Conservation (phyloP, 2,113 vertebrate genomes). For the Orthochromis indermauri region DNA sequence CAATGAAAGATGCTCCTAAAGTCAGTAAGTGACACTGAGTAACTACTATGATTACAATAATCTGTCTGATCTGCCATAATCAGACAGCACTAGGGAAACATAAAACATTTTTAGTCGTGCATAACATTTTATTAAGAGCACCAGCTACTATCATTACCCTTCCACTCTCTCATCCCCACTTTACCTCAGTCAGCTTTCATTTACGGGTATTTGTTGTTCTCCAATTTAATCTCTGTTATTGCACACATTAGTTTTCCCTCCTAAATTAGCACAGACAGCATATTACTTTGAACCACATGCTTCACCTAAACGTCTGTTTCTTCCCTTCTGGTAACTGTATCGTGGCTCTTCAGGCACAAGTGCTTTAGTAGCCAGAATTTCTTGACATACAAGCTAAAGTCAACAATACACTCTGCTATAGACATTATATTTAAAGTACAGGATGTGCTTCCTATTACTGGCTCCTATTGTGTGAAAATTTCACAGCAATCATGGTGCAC, state of each 20-base stretch:
- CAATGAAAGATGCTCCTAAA: not conserved
- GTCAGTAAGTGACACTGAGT: not conserved
- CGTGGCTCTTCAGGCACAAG: not conserved
- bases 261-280: not conserved
- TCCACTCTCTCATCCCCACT: not conserved
- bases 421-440: not conserved
- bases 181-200: not conserved
- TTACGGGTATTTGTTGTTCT: not conserved
- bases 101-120: not conserved
- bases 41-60: not conserved
- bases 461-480: not conserved
- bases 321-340: not conserved
- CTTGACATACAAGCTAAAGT: not conserved
- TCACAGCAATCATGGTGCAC: not conserved
- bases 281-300: not conserved
- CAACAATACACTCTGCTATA: not conserved
- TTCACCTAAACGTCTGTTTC: not conserved
- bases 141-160: not conserved
- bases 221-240: not conserved
- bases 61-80: not conserved
- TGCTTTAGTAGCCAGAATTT: not conserved
- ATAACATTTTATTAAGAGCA: not conserved
- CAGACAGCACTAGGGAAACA: not conserved
- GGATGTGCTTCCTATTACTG: not conserved
- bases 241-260: not conserved